phyloP scores from a whole-genome alignment of 2,888 invertebrate genomes.

The Emmelina monodactyla region DNA sequence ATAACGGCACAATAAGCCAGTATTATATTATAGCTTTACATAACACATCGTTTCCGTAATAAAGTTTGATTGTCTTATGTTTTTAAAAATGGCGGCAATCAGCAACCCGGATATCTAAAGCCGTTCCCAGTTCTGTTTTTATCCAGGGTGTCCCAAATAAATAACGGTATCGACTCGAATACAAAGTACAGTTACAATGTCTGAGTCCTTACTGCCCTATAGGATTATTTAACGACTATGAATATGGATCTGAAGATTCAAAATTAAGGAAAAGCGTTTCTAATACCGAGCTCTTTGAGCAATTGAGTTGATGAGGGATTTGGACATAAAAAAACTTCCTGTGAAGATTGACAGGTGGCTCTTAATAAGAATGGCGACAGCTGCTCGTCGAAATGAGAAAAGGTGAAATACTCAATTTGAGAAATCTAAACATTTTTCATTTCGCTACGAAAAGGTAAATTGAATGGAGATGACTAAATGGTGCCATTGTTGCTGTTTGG shows the following conservation, averaged over 20 bases:
- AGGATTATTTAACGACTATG: too few relatives aligned
- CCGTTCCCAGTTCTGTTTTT: conserved; percentile 27
- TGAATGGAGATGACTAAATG: too few relatives aligned
- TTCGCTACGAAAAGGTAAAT: too few relatives aligned
- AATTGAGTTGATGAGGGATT: conserved; percentile 38
- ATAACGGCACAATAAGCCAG: too few relatives aligned
- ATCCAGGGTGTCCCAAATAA: conserved; percentile 32
- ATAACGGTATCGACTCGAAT: conserved; percentile 24
- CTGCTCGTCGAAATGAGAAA: conserved; percentile 56
- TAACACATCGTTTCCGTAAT: conserved; percentile 11
- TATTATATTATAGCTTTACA: too few relatives aligned
- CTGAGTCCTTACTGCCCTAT: too few relatives aligned
- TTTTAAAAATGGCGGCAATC: conserved; percentile 24
- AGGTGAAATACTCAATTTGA: conserved; percentile 52
- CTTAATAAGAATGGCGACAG: conserved; percentile 60
- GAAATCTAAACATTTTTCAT: conserved; percentile 21
- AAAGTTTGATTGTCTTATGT: too few relatives aligned
- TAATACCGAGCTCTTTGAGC: conserved; percentile 41
- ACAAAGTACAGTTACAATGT: too few relatives aligned
- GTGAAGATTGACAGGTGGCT: conserved; percentile 64
- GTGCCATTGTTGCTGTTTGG: too few relatives aligned
- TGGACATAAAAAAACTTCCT: conserved; percentile 47
- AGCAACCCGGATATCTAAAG: conserved; percentile 38
- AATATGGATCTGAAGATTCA: too few relatives aligned
- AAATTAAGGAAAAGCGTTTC: conserved; percentile 27